phyloP scores from a whole-genome alignment of 2,888 invertebrate species.

The Octodonta nipae region DNA sequence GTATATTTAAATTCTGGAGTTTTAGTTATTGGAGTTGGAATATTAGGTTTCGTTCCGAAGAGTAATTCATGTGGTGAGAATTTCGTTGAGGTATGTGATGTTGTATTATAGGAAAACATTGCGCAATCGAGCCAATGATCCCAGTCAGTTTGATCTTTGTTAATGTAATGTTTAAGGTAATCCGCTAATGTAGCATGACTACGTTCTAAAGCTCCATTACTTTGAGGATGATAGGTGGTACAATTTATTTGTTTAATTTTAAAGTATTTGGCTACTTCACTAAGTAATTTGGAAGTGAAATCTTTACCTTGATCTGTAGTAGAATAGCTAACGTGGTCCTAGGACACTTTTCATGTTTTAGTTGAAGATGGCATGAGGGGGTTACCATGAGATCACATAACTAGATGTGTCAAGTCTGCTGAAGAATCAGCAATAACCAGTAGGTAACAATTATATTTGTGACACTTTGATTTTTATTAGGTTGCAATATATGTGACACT shows the following conservation, averaged over 20 bases:
- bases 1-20: slow-evolving; percentile 20
- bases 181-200: slow-evolving; percentile 5
- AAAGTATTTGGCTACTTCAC: slow-evolving; percentile 22
- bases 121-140: slow-evolving; percentile 23
- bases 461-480: too few species aligned
- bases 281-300: slow-evolving; percentile 25
- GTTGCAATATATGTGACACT: too few species aligned
- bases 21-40: slow-evolving; percentile 18
- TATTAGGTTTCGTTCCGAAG: slow-evolving; percentile 20
- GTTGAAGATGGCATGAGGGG: too few species aligned
- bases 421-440: too few species aligned
- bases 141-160: slow-evolving; percentile 24
- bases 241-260: slow-evolving; percentile 21
- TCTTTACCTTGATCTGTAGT: slow-evolving; percentile 30
- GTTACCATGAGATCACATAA: too few species aligned
- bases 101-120: slow-evolving; percentile 23
- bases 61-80: slow-evolving; percentile 25
- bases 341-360: too few species aligned
- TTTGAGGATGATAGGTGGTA: slow-evolving; percentile 25
- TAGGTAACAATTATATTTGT: too few species aligned
- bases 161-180: slow-evolving; percentile 23
- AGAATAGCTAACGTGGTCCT: too few species aligned
- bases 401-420: too few species aligned
- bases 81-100: slow-evolving; percentile 22
- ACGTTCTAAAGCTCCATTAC: slow-evolving; percentile 7